phyloP scores from a whole-genome alignment of 1,140 invertebrate genomes.

The Rhopalosiphum maidis region DNA sequence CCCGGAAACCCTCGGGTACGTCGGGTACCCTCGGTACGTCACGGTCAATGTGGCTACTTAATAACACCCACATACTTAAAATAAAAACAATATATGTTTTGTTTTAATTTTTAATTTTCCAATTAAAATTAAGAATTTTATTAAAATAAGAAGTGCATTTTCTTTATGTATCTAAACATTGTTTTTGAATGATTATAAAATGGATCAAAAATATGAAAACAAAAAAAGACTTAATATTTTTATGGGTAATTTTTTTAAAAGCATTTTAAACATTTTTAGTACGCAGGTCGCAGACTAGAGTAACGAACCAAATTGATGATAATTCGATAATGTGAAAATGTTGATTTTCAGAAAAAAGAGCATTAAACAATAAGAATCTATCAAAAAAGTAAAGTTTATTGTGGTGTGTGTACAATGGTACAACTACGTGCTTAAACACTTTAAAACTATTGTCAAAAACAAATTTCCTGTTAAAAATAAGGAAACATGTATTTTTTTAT shows the following conservation, averaged over 20 bases:
- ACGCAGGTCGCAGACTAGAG: background rate
- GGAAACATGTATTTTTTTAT: background rate
- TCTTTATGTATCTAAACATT: background rate
- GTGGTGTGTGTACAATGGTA: background rate
- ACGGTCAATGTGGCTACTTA: background rate
- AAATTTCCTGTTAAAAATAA: background rate
- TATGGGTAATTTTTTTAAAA: background rate
- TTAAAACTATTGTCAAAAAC: background rate
- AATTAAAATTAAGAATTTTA: background rate
- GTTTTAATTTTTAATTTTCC: background rate
- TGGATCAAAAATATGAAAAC: background rate
- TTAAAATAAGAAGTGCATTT: background rate
- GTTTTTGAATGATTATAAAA: background rate
- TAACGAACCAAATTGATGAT: too few species aligned
- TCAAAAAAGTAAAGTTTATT: background rate
- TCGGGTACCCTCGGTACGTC: background rate
- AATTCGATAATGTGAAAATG: too few species aligned
- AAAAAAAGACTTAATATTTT: background rate
- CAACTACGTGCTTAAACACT: background rate
- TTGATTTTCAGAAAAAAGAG: too few species aligned
- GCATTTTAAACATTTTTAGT: background rate
- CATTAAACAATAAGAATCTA: background rate
- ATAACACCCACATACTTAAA: background rate
- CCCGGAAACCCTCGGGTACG: constrained; percentile 7
- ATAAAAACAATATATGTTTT: background rate